Base-by-base conservation (phyloP, 1,140 invertebrate species). In the Musca domestica region DNA sequence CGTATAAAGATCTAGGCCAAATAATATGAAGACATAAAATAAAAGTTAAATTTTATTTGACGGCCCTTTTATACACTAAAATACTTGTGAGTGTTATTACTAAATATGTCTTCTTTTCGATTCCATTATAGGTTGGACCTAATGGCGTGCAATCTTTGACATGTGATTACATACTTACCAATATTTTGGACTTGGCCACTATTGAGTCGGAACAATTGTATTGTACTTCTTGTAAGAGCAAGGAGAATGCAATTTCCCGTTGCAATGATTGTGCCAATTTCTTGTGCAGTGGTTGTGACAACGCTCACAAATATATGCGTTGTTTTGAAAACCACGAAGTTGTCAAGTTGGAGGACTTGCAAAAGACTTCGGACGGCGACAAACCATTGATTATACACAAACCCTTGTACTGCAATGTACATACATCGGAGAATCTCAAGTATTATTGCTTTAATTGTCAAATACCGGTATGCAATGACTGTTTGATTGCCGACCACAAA, bases 221-320 rank as follows among this genome's bases (percentile, higher is more conserved):
- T 10, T 95, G 93, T 82, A 95, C 93, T 51, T 94, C 92, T 56
- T 95, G 93, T 82, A 95, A 94, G 74, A 89, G 92, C 73, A 93
- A 94, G 81, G 92, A 95, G 81, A 88, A 90, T 76, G 95, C 95
- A 15, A 91, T 96, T 15, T 95, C 95, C 15, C 88, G 94, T 67
- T 97, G 95, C 83, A 91, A 90, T 70, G 94, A 96, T 80, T 98
- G 95, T 83, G 93, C 94, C 72, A 95, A 95, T 83, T 94, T 95
- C 77, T 85, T 98, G 15, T 97, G 95, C 83, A 88, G 90, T 20
- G 94, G 95, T 79, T 98, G 95, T 83, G 93, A 96, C 71, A 93
- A 92, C 25, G 95, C 95, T 54, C 95, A 98, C 83, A 91, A 95
- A 80, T 92, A 91, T 73, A 97, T 98, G 95, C 87, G 93, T 54